These are phyloP conservation scores for Hystrix brachyura DNA, from an alignment of 2,113 vertebrate genomes.

Conservation along the genomic window DNA sequence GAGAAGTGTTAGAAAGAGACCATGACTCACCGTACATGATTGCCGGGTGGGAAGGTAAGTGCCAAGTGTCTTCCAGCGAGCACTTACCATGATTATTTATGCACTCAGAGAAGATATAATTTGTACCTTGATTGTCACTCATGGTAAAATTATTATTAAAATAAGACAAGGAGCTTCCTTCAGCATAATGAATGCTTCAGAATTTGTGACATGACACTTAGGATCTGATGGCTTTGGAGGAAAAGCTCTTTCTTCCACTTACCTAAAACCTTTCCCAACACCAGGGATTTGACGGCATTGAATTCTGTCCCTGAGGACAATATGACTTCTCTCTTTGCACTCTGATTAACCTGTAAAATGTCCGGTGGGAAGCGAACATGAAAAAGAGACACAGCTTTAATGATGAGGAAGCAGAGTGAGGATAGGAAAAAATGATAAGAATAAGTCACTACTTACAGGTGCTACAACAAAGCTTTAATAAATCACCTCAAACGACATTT, in stretches of 20 bases:
- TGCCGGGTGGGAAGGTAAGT: conserved; percentile 76
- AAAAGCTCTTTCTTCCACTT: conserved; percentile 80
- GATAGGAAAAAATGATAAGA: background rate
- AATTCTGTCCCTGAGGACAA: conserved; percentile 92
- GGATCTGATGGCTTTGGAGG: background rate
- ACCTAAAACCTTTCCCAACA: conserved; percentile 91
- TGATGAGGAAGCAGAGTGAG: background rate
- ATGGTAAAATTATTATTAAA: conserved; percentile 79
- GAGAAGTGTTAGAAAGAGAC: conserved; percentile 55
- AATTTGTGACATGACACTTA: conserved; percentile 27
- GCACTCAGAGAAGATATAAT: conserved; percentile 68
- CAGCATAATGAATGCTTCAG: conserved; percentile 42
- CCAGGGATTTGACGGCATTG: conserved; percentile 90
- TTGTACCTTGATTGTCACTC: conserved; percentile 80
- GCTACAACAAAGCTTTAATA: background rate
- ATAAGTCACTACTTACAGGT: conserved; percentile 1
- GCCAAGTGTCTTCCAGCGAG: conserved; percentile 82
- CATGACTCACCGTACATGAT: conserved; percentile 75
- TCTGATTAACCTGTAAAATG: conserved; percentile 90
- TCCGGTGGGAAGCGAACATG: background rate
- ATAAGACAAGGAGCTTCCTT: conserved; percentile 73
- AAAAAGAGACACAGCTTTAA: conserved; percentile 20
- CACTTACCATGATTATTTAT: conserved; percentile 76
- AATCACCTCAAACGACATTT: background rate
- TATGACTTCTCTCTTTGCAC: conserved; percentile 90